Conservation (phyloP, 2,888 invertebrate species). For the Amblyteles armatorius region DNA sequence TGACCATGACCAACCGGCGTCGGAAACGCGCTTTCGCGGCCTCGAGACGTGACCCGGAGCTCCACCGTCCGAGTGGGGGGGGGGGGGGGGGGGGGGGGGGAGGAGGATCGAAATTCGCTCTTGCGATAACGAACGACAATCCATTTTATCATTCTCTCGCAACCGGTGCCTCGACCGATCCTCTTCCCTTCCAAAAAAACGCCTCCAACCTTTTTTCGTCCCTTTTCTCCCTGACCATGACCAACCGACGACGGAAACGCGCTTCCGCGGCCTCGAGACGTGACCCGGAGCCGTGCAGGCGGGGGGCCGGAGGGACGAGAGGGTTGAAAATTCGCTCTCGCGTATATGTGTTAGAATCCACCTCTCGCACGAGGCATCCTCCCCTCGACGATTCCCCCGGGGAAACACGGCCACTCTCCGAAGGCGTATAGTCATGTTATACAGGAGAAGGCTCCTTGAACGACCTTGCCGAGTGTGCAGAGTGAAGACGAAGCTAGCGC, state of each 20-base stretch:
- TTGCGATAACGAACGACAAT: not conserved
- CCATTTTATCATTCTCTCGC: no score
- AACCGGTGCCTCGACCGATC: not conserved
- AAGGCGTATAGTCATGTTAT: conserved; percentile 27
- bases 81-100: not conserved
- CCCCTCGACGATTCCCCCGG: conserved; percentile 1
- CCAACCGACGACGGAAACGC: conserved; percentile 56
- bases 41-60: conserved; percentile 63
- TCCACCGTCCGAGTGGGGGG: not conserved
- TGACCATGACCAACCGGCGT: conserved; percentile 65
- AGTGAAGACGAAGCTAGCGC: conserved; percentile 1
- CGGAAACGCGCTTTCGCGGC: conserved; percentile 50
- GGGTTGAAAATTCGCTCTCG: conserved; percentile 41
- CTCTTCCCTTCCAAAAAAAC: not conserved
- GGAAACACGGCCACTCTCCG: not conserved
- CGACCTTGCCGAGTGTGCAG: conserved; percentile 48
- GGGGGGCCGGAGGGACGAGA: not conserved
- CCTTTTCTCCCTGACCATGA: conserved; percentile 65
- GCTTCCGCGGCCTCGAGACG: conserved; percentile 59
- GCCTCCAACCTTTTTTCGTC: conserved; percentile 18
- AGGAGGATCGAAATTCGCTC: conserved; percentile 35
- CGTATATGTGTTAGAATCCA: conserved; percentile 44
- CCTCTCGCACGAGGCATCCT: not conserved
- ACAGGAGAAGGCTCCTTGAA: conserved; percentile 38
- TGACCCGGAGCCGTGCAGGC: conserved; percentile 46